Conservation (phyloP, 2,888 invertebrate genomes). For the Diachrysia chrysitis region DNA sequence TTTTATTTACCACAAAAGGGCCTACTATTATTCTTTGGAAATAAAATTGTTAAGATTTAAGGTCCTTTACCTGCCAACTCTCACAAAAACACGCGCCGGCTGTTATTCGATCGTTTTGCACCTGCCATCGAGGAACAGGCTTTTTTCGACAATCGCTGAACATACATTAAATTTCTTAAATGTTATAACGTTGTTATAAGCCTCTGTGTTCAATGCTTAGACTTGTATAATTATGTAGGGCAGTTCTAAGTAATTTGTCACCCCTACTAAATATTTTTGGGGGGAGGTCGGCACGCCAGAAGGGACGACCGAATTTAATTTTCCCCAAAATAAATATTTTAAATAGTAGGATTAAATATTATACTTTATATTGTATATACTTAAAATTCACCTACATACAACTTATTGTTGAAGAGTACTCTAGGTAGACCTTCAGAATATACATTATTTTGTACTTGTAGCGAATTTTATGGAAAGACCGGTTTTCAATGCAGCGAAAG, state of each 20-base stretch:
- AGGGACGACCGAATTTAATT: slow-evolving; percentile 58
- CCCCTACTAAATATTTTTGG: slow-evolving; percentile 60
- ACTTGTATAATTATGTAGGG: slow-evolving; percentile 11
- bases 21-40: slow-evolving; percentile 26
- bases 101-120: slow-evolving; percentile 73
- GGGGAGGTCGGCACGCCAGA: slow-evolving; percentile 70
- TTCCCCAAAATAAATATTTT: slow-evolving; percentile 32
- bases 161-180: slow-evolving; percentile 23
- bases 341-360: slow-evolving; percentile 4
- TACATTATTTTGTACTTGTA: slow-evolving; percentile 48
- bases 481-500: slow-evolving; percentile 65
- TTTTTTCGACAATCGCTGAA: slow-evolving; percentile 42
- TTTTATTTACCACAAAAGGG: slow-evolving; percentile 17
- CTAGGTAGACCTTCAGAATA: slow-evolving; percentile 27
- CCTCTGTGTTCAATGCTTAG: slow-evolving; percentile 16
- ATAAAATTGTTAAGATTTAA: slow-evolving; percentile 42
- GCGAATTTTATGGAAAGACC: slow-evolving; percentile 60
- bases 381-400: not conserved
- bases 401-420: slow-evolving; percentile 11
- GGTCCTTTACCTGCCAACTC: slow-evolving; percentile 65
- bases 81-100: slow-evolving; percentile 65
- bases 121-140: slow-evolving; percentile 69
- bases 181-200: slow-evolving; percentile 8
- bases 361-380: not conserved
- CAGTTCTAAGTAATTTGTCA: slow-evolving; percentile 59